Base-by-base conservation (phyloP, 2,797 vertebrate species). In the Coreius guichenoti region DNA sequence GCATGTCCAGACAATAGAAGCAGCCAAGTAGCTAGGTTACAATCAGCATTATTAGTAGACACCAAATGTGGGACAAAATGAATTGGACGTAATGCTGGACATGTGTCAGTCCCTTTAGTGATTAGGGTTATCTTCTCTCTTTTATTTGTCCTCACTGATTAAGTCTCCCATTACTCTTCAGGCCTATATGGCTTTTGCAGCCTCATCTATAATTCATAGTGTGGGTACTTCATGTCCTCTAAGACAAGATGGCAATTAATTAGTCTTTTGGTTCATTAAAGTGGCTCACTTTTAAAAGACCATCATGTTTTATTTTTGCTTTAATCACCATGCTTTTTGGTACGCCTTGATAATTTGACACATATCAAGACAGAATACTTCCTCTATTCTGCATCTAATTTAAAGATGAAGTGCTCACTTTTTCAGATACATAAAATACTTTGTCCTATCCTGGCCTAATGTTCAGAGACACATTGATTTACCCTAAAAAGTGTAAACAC, bases 181-280 rank as follows among this genome's bases (percentile, higher is more conserved):
- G 86, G 70, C 81, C 85, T 68, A n/a, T 68, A n/a, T 86, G 68
- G 87, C 87, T 84, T 88, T 83, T 88, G 81, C 45, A 63, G 86
- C 91, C 90, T 89, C 80, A 93, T 95, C 88, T 90, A 92, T 93
- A 91, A 93, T 95, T 93, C 91, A 94, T 87, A 8, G 43, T 36
- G 17, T 89, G 90, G 88, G 84, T 29, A 76, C 89, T 93, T 90
- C 86, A 88, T 93, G 91, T 88, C 68, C 80, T 90, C 82, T 79
- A 90, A 89, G 82, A 87, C 84, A 92, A 92, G 89, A 89, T 80
- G 49, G 84, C 90, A 91, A 92, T 94, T 94, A 94, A 93, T 94
- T 93, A 92, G 90, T 92, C 89, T 90, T 93, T 95, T 93, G 94
- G 91, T 94, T 93, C 89, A 93, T 93, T 94, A 93, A 93, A 68